Conservation (phyloP, 2,797 vertebrate species). For the Paguma larvata region DNA sequence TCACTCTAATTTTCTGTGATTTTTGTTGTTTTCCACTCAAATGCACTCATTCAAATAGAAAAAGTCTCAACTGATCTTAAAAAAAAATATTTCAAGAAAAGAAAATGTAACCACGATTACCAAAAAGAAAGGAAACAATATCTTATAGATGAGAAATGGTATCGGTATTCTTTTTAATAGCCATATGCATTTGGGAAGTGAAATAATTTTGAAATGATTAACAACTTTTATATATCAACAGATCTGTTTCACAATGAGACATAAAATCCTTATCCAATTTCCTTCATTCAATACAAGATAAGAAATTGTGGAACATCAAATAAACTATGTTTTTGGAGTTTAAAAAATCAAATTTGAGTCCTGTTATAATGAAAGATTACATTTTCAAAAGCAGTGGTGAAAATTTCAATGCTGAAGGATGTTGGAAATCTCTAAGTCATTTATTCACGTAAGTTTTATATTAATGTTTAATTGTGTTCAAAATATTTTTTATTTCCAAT, state of each 20-base stretch:
- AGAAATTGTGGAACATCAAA: neutral
- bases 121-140: conserved; percentile 13
- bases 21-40: neutral
- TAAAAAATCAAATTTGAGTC: neutral
- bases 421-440: neutral
- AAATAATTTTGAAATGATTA: conserved; percentile 56
- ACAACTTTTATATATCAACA: neutral
- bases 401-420: neutral
- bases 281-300: neutral
- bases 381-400: neutral
- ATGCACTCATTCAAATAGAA: neutral
- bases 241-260: neutral
- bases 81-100: neutral
- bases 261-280: neutral
- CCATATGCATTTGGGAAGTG: neutral
- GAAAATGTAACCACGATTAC: neutral
- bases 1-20: neutral
- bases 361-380: neutral
- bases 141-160: neutral
- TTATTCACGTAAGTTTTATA: neutral
- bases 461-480: neutral
- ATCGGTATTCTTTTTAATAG: neutral
- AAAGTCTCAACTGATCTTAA: neutral
- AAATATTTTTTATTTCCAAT: conserved; percentile 5
- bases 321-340: neutral